A percentile compares a stretch with the other conserved stretches of the same genome.
These are phyloP conservation scores for Oscheius sp. DNA, from an alignment of 2,888 invertebrate species.

Conservation along the genomic window DNA sequence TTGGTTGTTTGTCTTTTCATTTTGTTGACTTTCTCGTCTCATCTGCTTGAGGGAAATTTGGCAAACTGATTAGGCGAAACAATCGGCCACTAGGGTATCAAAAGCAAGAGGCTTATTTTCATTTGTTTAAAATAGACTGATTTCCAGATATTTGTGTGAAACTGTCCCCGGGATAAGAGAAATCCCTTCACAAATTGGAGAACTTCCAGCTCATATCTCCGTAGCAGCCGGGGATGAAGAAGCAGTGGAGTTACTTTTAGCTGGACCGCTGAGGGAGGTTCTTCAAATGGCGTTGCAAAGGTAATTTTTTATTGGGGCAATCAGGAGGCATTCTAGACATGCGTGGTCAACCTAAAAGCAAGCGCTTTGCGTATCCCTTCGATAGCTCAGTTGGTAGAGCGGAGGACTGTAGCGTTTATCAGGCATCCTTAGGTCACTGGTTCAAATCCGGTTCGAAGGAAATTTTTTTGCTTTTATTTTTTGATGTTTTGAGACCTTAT, in stretches of 20 bases:
- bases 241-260: slow-evolving; percentile 41
- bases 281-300: slow-evolving; percentile 37
- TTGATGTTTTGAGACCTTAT: no score
- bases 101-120: neutral
- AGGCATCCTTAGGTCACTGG: slow-evolving; percentile 36
- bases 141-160: slow-evolving; percentile 48
- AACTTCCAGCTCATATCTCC: slow-evolving; percentile 52
- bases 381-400: slow-evolving; percentile 49
- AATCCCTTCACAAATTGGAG: slow-evolving; percentile 47
- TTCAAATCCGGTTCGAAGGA: slow-evolving; percentile 34
- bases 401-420: slow-evolving; percentile 46
- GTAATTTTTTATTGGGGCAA: slow-evolving; percentile 1
- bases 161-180: slow-evolving; percentile 50
- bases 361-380: no score
- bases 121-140: neutral
- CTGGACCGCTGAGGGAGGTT: slow-evolving; percentile 37
- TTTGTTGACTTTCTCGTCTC: slow-evolving; percentile 10
- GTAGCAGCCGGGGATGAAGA: slow-evolving; percentile 47
- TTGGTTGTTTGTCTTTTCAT: neutral
- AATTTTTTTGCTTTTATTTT: slow-evolving; percentile 16
- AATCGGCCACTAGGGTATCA: neutral
- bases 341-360: no score
- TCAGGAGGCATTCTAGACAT: no score
- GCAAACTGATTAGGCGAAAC: neutral
- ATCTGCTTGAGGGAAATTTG: neutral